These are phyloP conservation scores for Drosophila koepferae DNA, from an alignment of 2,888 invertebrate genomes.

Conservation along the genomic window DNA sequence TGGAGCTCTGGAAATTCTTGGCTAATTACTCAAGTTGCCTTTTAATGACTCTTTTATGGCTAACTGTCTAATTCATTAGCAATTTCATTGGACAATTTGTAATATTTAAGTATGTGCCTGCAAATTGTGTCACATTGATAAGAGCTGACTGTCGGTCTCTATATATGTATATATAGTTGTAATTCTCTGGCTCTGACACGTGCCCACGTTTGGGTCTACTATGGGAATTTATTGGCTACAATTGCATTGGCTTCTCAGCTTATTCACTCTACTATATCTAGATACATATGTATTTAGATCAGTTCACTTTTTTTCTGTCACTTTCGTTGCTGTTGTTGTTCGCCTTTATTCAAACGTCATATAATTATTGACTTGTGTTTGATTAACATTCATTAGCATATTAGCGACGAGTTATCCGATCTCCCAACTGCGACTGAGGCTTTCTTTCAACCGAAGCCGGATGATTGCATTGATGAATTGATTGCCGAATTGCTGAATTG, in stretches of 20 bases:
- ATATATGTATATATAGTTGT: neutral
- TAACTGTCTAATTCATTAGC: neutral
- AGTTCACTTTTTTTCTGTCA: neutral
- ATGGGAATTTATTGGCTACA: neutral
- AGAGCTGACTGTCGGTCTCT: conserved; percentile 3
- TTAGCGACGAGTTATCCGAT: conserved; percentile 19
- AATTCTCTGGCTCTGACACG: conserved; percentile 17
- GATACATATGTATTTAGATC: conserved; percentile 7
- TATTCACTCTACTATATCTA: neutral
- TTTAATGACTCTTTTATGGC: neutral
- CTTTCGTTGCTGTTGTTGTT: conserved; percentile 9
- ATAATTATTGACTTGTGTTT: conserved; percentile 35
- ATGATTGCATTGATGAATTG: neutral
- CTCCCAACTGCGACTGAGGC: neutral
- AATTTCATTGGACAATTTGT: neutral
- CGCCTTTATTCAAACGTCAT: conserved; percentile 25
- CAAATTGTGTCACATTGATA: conserved; percentile 40
- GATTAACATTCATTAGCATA: conserved; percentile 57
- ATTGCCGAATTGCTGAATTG: neutral
- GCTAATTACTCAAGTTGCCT: neutral
- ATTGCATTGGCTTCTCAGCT: conserved; percentile 18
- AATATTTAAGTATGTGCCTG: neutral
- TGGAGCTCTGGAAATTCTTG: neutral
- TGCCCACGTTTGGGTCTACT: conserved; percentile 31
- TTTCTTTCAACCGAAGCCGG: conserved; percentile 21